Evolutionary conservation across 2,888 invertebrate species (phyloP).

Genomic region (Aphidius colemani): DNA sequence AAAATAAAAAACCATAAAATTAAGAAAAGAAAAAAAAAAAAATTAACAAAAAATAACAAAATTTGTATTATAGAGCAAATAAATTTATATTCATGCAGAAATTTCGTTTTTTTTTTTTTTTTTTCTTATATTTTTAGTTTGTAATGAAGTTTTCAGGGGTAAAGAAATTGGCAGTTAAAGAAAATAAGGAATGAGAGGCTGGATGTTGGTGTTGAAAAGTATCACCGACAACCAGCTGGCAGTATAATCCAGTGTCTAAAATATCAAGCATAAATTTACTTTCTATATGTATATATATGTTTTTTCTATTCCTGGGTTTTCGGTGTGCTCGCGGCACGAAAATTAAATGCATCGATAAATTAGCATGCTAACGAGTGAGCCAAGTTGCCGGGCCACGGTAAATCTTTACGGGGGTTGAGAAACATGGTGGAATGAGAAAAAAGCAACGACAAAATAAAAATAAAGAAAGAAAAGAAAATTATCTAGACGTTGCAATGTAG

Average conservation of each 20-base stretch:
- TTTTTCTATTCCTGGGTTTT: constrained; percentile 28
- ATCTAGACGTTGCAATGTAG: no score
- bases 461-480: constrained; percentile 20
- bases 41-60: no score
- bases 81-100: no score
- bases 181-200: no score
- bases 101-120: no score
- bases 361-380: constrained; percentile 55
- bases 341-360: constrained; percentile 57
- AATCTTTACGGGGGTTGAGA: constrained; percentile 14
- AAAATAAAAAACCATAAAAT: no score
- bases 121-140: no score
- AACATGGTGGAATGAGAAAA: constrained; percentile 15
- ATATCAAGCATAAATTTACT: constrained; percentile 50
- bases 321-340: constrained; percentile 25
- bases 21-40: no score
- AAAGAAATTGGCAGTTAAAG: no score
- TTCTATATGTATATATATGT: constrained; percentile 38
- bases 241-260: constrained; percentile 48
- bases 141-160: no score
- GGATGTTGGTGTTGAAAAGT: no score
- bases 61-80: no score
- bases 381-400: constrained; percentile 10
- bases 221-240: not conserved
- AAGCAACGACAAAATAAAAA: constrained; percentile 4